phyloP scores from a whole-genome alignment of 2,888 invertebrate species.

The Tetranychus piercei region DNA sequence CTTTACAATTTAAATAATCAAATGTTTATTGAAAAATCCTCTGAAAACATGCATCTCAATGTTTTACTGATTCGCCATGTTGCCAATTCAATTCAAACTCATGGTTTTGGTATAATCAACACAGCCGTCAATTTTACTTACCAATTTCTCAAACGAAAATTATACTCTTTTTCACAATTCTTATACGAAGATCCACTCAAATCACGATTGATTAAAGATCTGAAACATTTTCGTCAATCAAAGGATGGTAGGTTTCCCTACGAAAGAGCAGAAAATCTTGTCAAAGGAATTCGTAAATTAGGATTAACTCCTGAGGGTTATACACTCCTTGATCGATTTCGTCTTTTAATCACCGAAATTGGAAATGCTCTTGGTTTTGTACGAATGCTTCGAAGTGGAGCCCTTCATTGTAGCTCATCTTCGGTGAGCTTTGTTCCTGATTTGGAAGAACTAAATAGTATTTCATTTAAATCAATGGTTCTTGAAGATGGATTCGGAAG shows the following conservation, averaged over 20 bases:
- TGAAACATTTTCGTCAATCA: slow-evolving; percentile 20
- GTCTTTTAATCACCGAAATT: slow-evolving; percentile 77
- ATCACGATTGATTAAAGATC: slow-evolving; percentile 59
- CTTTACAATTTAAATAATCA: slow-evolving; percentile 89
- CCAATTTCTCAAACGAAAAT: slow-evolving; percentile 78
- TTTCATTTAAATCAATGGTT: slow-evolving; percentile 46
- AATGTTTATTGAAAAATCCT: slow-evolving; percentile 21
- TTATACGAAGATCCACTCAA: slow-evolving; percentile 95
- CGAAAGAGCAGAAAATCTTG: slow-evolving; percentile 80
- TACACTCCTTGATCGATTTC: slow-evolving; percentile 78
- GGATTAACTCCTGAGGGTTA: slow-evolving; percentile 60
- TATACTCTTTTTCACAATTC: slow-evolving; percentile 86
- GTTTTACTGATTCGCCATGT: slow-evolving; percentile 86
- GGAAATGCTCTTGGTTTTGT: slow-evolving; percentile 94
- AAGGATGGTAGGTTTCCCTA: slow-evolving; percentile 42
- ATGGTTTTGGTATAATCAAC: slow-evolving; percentile 88
- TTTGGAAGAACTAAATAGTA: slow-evolving; percentile 41
- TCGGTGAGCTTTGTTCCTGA: slow-evolving; percentile 74
- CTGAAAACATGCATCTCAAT: slow-evolving; percentile 72
- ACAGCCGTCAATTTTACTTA: slow-evolving; percentile 81
- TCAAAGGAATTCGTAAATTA: slow-evolving; percentile 67
- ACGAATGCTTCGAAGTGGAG: slow-evolving; percentile 76
- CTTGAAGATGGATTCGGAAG: slow-evolving; percentile 43
- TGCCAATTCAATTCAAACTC: slow-evolving; percentile 87
- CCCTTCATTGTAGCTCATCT: slow-evolving; percentile 73